Evolutionary conservation across 2,888 invertebrate species (phyloP), one percentile per base, ranked within the genome.

Genomic region (Drosophila paranaensis): DNA sequence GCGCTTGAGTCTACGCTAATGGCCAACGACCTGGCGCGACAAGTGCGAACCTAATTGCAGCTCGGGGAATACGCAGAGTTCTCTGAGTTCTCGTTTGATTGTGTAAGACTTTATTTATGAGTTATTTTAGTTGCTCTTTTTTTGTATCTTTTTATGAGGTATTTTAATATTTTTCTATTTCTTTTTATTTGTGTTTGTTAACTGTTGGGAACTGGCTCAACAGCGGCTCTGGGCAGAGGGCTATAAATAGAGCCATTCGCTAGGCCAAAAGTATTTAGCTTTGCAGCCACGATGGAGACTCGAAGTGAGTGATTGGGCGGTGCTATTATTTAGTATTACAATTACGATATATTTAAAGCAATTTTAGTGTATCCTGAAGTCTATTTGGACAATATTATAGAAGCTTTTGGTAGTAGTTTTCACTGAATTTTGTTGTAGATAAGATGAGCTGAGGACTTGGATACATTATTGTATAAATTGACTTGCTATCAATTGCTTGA

Each of bases 11-110:
- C 51, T 14, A 9, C 10, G 11, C 65, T 70, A 60, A 76, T 77
- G 74, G 77, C 58, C 72, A 78, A 75, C 68, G 68, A 78, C 68
- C 78, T 69, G 71, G 50, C 60, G 68, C 11, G 58, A 48, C 58
- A 40, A 57, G 48, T 48, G 58, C 56, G 56, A 42, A 60, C 71
- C 71, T 77, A 77, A 77, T 77, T 77, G 77, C 71, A 60, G 74
- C 51, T 64, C 53, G 50, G 43, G 35, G 40, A 30, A 30, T 60
- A 42, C 61, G 35, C 51, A 33, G 35, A 16, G 53, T 30, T 40
- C n/a, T 40, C 35, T n/a, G n/a, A 14, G 11, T 13, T 53, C 25
- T 14, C 1, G 0, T 27, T 66, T 46, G 37, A 72, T 63, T 54
- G 62, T 74, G 62, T 75, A 75, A 54, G n/a, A 72, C 58, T 55